Base-by-base conservation (phyloP, 1,140 invertebrate species). In the Anoplolepis gracilipes region DNA sequence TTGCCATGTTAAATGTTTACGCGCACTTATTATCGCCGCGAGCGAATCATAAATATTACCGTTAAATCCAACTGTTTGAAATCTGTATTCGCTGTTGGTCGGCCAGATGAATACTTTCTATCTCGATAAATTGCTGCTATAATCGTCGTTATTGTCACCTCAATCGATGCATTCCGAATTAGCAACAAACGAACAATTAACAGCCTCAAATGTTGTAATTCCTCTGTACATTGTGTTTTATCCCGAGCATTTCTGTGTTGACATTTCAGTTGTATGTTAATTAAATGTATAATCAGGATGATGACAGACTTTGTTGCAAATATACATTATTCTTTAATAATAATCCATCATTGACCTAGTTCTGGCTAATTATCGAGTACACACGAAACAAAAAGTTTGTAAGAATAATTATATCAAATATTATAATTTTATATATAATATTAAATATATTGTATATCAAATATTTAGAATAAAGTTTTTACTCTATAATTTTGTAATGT, bases 1-100 rank as follows among this genome's bases (percentile, higher is more conserved):
- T 46, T 55, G 67, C 25, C 67, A 13, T 53, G 55, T 53, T 72
- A 73, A 82, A 82, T 82, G 53, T 82, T 82, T 82, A 82, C 36
- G 78, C 53, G 67, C 53, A 73, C 67, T 82, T 82, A 72, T 81
- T 81, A 82, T 46, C 67, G 78, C 65, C 78, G 30, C 13, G 39
- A 73, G 78, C 78, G 67, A 73, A 73, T 82, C 67, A 82, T 82
- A 82, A 82, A 82, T 82, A 73, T 73, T 82, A 30, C 67, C n/a
- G 78, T 73, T 72, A 82, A 82, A 82, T 61, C 67, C 67, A 72
- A 53, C 53, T 82, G 55, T 30, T 82, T 42, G 78, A 42, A 72
- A 73, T 73, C 36, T 22, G 67, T 61, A 39, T 73, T 67, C 64
- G 76, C 30, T 79, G 25, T 42, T 72, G 53, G 46, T 72, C 72